These are phyloP conservation scores for Phlogophora meticulosa DNA, from an alignment of 2,888 invertebrate species.

Conservation along the genomic window DNA sequence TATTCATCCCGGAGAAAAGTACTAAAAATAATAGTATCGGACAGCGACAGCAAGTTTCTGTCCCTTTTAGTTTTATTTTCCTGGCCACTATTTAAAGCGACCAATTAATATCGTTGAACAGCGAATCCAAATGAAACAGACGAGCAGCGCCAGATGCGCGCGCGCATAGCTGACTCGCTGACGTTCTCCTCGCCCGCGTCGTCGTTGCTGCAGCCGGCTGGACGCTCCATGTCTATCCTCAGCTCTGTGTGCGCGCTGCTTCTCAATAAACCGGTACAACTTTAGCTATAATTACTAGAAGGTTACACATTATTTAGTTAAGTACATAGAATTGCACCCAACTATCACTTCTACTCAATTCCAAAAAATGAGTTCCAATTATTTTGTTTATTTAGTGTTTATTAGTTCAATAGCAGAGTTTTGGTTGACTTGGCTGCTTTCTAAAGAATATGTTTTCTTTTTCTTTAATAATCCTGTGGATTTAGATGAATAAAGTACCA, in stretches of 20 bases:
- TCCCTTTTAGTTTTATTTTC: no score
- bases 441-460: no score
- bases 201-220: constrained; percentile 77
- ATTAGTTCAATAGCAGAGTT: no score
- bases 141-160: constrained; percentile 75
- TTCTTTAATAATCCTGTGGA: no score
- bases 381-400: no score
- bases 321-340: no score
- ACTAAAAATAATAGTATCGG: no score
- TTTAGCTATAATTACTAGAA: neutral
- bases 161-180: constrained; percentile 81
- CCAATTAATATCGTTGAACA: constrained; percentile 28
- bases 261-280: constrained; percentile 82
- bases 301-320: neutral
- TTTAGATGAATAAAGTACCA: no score
- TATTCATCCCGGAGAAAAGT: no score
- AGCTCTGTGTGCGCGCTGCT: constrained; percentile 87
- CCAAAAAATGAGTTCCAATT: neutral
- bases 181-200: constrained; percentile 81
- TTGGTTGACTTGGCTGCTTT: no score
- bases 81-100: neutral
- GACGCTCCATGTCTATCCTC: constrained; percentile 83
- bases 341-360: no score
- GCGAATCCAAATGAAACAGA: constrained; percentile 70
- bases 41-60: no score